Evolutionary conservation across 1,140 invertebrate genomes (phyloP).

Genomic region (Scaptodrosophila lebanonensis): DNA sequence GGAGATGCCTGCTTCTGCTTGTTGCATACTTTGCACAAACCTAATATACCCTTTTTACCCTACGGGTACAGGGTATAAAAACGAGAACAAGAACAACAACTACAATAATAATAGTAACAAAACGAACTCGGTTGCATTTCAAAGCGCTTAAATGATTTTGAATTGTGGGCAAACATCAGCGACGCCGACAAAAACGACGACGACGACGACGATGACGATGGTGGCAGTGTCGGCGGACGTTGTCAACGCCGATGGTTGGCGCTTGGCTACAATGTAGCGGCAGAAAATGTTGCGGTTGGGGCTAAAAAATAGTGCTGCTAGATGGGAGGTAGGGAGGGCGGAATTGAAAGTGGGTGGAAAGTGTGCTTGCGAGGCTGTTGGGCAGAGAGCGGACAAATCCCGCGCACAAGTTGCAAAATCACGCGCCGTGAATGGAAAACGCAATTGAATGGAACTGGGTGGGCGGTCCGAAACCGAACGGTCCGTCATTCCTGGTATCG

Average conservation of each 20-base stretch:
- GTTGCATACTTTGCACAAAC: too few relatives aligned
- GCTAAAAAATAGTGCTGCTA: slow-evolving; percentile 14
- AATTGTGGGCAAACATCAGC: slow-evolving; percentile 60
- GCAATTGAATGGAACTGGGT: slow-evolving; percentile 48
- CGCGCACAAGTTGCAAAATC: slow-evolving; percentile 69
- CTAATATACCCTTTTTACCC: too few relatives aligned
- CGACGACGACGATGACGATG: not conserved
- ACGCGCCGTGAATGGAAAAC: slow-evolving; percentile 61
- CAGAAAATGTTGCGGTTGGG: slow-evolving; percentile 62
- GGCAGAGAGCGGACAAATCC: too few relatives aligned
- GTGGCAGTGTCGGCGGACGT: not conserved
- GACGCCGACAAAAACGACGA: slow-evolving; percentile 31
- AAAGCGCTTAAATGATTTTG: slow-evolving; percentile 71
- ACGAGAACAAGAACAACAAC: too few relatives aligned
- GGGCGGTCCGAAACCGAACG: too few relatives aligned
- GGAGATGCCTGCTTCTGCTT: too few relatives aligned
- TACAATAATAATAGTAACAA: too few relatives aligned
- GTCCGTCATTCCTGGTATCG: too few relatives aligned
- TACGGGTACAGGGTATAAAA: too few relatives aligned
- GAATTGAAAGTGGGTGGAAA: too few relatives aligned
- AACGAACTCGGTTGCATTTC: not conserved
- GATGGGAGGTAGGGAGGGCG: not conserved
- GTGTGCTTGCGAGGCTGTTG: too few relatives aligned
- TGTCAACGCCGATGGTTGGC: not conserved
- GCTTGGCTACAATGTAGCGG: slow-evolving; percentile 70